A percentile compares a stretch with the other conserved stretches of the same genome.
These are phyloP conservation scores for Therioaphis trifolii DNA, from an alignment of 2,888 invertebrate species.

Conservation along the genomic window DNA sequence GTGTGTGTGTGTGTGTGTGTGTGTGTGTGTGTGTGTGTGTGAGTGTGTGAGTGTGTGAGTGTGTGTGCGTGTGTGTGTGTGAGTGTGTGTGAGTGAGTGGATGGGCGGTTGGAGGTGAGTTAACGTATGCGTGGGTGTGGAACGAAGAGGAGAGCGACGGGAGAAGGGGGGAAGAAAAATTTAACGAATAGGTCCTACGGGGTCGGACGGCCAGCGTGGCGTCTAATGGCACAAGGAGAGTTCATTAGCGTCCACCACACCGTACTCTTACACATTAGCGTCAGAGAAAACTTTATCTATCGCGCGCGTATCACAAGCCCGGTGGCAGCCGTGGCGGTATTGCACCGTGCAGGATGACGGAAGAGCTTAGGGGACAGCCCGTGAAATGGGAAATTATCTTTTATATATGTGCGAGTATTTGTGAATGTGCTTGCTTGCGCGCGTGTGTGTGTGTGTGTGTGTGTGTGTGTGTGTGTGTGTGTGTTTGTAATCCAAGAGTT, in stretches of 20 bases:
- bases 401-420: background rate
- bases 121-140: background rate
- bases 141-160: no score
- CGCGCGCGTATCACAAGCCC: no score
- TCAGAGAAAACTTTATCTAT: constrained; percentile 35
- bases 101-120: no score
- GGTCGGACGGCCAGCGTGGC: constrained; percentile 6
- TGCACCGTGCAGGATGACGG: no score
- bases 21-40: no score
- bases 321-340: background rate
- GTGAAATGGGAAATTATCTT: constrained; percentile 26
- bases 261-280: constrained; percentile 21
- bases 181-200: constrained; percentile 60
- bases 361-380: background rate
- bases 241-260: constrained; percentile 47
- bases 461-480: background rate
- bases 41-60: no score
- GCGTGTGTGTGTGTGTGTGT: background rate
- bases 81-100: no score
- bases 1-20: no score
- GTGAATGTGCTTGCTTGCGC: background rate
- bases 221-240: constrained; percentile 52
- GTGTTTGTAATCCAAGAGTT: constrained; percentile 15
- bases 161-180: constrained; percentile 24
- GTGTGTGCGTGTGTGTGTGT: no score